These are phyloP conservation scores for Poecilia latipinna DNA, from an alignment of 2,113 vertebrate genomes.

Conservation along the genomic window DNA sequence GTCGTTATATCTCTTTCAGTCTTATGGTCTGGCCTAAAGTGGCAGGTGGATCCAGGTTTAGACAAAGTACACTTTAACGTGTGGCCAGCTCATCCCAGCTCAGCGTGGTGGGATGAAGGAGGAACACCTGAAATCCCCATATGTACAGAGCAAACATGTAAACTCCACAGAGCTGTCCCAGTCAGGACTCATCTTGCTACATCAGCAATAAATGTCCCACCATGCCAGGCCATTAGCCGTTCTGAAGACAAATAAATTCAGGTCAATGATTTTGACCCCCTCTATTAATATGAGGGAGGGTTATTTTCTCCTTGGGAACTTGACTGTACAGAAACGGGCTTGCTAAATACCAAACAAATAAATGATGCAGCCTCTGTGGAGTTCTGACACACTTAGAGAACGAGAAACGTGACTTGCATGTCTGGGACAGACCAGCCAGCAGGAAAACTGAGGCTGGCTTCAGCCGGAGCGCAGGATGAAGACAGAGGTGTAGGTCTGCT, in stretches of 20 bases:
- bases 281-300: conserved; percentile 28
- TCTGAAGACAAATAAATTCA: conserved; percentile 22
- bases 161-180: too few relatives aligned
- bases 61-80: too few relatives aligned
- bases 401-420: background rate
- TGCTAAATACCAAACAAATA: conserved; percentile 3
- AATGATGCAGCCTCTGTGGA: background rate
- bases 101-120: too few relatives aligned
- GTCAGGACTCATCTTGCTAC: too few relatives aligned
- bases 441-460: conserved; percentile 11
- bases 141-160: too few relatives aligned
- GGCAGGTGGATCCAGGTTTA: too few relatives aligned
- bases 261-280: conserved; percentile 46
- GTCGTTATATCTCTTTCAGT: too few relatives aligned
- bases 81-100: too few relatives aligned
- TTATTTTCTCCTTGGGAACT: conserved; percentile 6
- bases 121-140: too few relatives aligned
- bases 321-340: conserved; percentile 1
- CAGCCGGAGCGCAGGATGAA: conserved; percentile 20
- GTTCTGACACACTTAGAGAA: background rate
- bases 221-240: conserved; percentile 20
- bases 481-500: conserved; percentile 26
- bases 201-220: too few relatives aligned
- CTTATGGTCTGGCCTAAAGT: too few relatives aligned
- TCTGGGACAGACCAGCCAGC: conserved; percentile 1